Evolutionary conservation across 2,113 vertebrate genomes (phyloP).

Genomic region (Lanius ludovicianus): DNA sequence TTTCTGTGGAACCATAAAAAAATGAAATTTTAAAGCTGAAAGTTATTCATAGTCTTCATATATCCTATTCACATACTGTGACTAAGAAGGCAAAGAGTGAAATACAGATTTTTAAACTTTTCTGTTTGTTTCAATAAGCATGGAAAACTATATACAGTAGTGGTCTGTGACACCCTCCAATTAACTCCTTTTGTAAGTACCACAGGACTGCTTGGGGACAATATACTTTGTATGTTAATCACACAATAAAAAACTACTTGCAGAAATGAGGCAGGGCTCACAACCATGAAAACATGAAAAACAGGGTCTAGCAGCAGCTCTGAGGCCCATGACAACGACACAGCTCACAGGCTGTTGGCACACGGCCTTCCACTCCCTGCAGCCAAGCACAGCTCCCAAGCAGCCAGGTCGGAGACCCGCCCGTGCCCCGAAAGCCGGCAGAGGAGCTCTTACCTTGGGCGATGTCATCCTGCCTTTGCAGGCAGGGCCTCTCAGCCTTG

Average conservation of each 20-base stretch:
- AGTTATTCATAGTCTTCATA: not conserved
- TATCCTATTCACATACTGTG: not conserved
- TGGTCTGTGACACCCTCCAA: not conserved
- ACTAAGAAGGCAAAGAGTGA: not conserved
- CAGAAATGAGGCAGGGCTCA: not conserved
- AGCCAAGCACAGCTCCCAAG: not conserved
- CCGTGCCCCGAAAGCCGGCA: not conserved
- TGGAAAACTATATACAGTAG: not conserved
- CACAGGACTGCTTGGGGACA: not conserved
- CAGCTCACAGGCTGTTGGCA: not conserved
- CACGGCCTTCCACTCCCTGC: not conserved
- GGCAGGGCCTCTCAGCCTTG: conserved; percentile 78
- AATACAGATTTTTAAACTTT: not conserved
- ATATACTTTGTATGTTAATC: not conserved
- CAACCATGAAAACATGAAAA: not conserved
- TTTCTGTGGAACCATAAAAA: not conserved
- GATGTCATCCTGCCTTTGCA: conserved; percentile 90
- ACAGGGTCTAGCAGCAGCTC: not conserved
- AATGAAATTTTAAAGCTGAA: not conserved
- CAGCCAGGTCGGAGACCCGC: not conserved
- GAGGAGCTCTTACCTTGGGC: conserved; percentile 79
- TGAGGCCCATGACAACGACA: not conserved
- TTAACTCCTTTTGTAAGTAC: not conserved
- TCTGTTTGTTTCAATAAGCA: not conserved
- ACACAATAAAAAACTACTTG: not conserved